Conservation (phyloP, 1,140 invertebrate genomes). For the Philopotamus ludificatus region DNA sequence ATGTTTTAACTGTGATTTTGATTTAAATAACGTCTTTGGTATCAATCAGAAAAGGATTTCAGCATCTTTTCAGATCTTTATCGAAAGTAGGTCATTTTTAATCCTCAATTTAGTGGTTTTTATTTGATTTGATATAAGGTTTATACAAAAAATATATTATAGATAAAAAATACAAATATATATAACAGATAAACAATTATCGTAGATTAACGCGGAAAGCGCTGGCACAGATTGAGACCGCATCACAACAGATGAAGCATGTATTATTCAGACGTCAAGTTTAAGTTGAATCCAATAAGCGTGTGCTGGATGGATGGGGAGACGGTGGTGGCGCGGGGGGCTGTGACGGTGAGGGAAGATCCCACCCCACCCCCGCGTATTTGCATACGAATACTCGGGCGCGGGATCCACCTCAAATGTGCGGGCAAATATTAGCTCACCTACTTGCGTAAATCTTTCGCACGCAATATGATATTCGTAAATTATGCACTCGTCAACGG, state of each 20-base stretch:
- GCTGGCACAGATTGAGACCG: not conserved
- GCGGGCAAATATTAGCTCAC: slow-evolving; percentile 38
- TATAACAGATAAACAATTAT: no score
- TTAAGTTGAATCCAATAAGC: slow-evolving; percentile 41
- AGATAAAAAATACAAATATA: no score
- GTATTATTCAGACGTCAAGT: slow-evolving; percentile 42
- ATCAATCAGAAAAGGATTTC: no score
- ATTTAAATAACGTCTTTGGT: no score
- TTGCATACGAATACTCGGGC: slow-evolving; percentile 36
- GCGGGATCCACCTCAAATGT: slow-evolving; percentile 27
- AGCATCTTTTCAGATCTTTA: no score
- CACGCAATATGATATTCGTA: slow-evolving; percentile 37
- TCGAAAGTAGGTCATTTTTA: no score
- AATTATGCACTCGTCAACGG: slow-evolving; percentile 41
- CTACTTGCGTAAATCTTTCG: slow-evolving; percentile 38
- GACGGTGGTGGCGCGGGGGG: not conserved
- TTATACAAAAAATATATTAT: no score
- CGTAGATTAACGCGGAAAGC: no score
- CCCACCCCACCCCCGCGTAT: slow-evolving; percentile 27
- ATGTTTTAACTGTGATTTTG: no score
- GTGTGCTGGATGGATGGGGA: not conserved
- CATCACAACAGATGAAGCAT: slow-evolving; percentile 20
- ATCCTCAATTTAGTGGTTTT: no score
- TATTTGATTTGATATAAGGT: no score
- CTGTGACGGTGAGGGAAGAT: no score